A percentile compares a stretch with the other conserved stretches of the same genome.
Evolutionary conservation across 2,113 vertebrate genomes (phyloP).

Genomic region (Isurus oxyrinchus): DNA sequence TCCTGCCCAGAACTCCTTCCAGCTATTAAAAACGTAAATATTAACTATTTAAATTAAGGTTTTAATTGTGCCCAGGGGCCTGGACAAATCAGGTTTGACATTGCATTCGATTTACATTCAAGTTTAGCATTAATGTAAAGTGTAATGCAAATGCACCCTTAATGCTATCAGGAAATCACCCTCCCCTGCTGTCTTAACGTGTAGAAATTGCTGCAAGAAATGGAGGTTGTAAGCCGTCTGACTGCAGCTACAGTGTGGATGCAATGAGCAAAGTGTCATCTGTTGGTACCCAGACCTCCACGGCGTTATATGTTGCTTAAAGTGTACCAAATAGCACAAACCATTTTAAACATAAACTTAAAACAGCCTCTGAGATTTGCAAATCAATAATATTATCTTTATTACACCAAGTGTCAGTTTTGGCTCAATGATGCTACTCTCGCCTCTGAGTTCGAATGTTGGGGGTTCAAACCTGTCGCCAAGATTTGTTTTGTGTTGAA

Average conservation of each 20-base stretch:
- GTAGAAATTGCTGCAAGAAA: neutral
- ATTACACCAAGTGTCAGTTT: neutral
- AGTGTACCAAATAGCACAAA: neutral
- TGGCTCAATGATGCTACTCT: neutral
- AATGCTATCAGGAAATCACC: neutral
- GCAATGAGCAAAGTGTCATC: neutral
- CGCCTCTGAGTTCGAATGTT: neutral
- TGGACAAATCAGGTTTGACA: neutral
- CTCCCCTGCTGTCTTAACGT: neutral
- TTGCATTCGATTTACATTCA: neutral
- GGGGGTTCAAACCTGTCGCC: neutral
- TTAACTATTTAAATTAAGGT: neutral
- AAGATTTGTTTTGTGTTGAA: neutral
- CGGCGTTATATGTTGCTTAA: neutral
- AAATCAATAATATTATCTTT: neutral
- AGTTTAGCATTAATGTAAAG: neutral
- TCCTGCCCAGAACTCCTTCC: neutral
- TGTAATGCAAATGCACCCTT: neutral
- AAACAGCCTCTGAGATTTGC: neutral
- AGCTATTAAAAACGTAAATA: neutral
- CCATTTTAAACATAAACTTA: neutral
- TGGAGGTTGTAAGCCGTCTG: neutral
- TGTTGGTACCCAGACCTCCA: neutral
- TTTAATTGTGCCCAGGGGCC: neutral
- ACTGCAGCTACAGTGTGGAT: neutral